These are phyloP conservation scores for Cyclopterus lumpus DNA, from an alignment of 2,797 vertebrate species.

Conservation along the genomic window DNA sequence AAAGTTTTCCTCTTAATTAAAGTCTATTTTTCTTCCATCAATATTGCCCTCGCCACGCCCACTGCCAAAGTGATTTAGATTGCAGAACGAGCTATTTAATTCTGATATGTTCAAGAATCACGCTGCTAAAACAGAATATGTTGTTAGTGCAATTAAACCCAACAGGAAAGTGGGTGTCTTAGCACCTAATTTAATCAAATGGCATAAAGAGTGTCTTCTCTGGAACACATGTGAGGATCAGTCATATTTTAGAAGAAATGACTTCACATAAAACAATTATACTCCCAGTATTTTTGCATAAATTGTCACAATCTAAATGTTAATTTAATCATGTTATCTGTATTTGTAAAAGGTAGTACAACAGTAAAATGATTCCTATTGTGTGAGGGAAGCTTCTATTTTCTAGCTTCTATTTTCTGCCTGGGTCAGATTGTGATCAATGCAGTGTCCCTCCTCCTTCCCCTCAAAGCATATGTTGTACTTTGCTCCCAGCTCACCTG, in stretches of 20 bases:
- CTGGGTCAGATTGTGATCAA: slow-evolving; percentile 40
- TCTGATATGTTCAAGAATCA: not conserved
- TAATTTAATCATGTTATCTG: not conserved
- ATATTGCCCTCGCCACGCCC: not conserved
- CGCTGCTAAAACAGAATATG: not conserved
- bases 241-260: not conserved
- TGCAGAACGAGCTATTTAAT: slow-evolving; percentile 20
- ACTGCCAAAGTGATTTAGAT: slow-evolving; percentile 8
- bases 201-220: not conserved
- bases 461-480: slow-evolving; percentile 59
- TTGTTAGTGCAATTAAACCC: slow-evolving; percentile 1
- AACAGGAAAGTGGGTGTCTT: not conserved
- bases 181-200: slow-evolving; percentile 6
- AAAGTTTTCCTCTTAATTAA: slow-evolving; percentile 66
- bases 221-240: not conserved
- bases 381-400: not conserved
- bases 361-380: not conserved
- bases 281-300: not conserved
- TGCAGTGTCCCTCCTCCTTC: slow-evolving; percentile 40
- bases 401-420: slow-evolving; percentile 1
- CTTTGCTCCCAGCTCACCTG: slow-evolving; percentile 60
- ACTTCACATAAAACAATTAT: not conserved
- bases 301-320: not conserved
- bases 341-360: not conserved
- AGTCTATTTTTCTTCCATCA: slow-evolving; percentile 33